Conservation (phyloP, 2,888 invertebrate species). For the Rhopalosiphum nymphaeae region DNA sequence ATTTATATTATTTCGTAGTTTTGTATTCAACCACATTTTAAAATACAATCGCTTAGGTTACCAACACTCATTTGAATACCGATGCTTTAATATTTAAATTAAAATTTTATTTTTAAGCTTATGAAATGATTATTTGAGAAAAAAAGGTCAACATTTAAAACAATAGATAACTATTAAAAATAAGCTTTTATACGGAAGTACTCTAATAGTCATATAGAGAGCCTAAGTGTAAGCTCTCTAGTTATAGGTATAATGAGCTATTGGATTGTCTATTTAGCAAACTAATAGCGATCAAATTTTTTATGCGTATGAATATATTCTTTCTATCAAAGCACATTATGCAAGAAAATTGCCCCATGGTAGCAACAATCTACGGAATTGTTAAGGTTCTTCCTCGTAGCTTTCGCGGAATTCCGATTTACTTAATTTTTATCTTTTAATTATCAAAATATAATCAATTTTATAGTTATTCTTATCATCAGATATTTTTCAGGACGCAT, state of each 20-base stretch:
- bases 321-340: too few relatives aligned
- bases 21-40: not conserved
- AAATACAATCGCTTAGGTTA: not conserved
- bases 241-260: too few relatives aligned
- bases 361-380: not conserved
- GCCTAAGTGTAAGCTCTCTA: too few relatives aligned
- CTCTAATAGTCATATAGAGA: too few relatives aligned
- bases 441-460: not conserved
- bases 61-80: too few relatives aligned
- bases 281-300: too few relatives aligned
- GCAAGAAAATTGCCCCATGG: too few relatives aligned
- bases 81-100: too few relatives aligned
- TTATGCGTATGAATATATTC: not conserved
- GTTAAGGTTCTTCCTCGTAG: not conserved
- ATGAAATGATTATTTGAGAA: too few relatives aligned
- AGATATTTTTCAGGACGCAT: not conserved
- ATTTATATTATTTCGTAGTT: too few relatives aligned
- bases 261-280: too few relatives aligned
- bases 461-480: not conserved
- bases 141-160: not conserved
- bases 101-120: too few relatives aligned
- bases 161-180: not conserved
- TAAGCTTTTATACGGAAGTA: not conserved
- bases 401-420: not conserved
- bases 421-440: not conserved